Conservation (phyloP, 1,140 invertebrate genomes). For the Cyclargus thomasi region DNA sequence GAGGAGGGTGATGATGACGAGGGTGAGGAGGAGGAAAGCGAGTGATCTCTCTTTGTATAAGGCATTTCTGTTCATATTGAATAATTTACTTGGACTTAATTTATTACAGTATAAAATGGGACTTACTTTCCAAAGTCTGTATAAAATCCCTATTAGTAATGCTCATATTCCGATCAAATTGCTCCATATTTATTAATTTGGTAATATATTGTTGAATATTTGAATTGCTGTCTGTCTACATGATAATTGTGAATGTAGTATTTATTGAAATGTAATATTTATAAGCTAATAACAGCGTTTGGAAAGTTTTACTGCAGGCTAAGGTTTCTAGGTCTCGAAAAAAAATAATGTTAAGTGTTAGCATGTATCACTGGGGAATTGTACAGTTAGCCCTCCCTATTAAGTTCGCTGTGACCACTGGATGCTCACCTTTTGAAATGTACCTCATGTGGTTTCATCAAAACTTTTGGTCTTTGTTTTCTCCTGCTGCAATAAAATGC, state of each 20-base stretch:
- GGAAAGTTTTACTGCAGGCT: constrained; percentile 68
- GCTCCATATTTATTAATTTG: constrained; percentile 5
- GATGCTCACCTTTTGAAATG: constrained; percentile 61
- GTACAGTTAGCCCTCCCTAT: constrained; percentile 74
- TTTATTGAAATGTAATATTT: constrained; percentile 29
- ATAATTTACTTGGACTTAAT: constrained; percentile 76
- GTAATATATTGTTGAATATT: constrained; percentile 14
- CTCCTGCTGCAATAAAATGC: constrained; percentile 47
- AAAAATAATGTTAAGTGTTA: constrained; percentile 73
- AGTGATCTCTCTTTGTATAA: constrained; percentile 68
- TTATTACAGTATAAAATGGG: constrained; percentile 73
- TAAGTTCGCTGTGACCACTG: constrained; percentile 72
- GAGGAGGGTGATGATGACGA: constrained; percentile 70
- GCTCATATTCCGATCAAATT: constrained; percentile 6
- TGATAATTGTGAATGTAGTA: constrained; percentile 14
- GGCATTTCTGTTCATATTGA: constrained; percentile 74
- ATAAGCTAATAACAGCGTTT: constrained; percentile 60
- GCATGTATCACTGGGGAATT: constrained; percentile 72
- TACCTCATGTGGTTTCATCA: constrained; percentile 61
- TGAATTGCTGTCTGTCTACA: constrained; percentile 13
- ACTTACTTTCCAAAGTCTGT: constrained; percentile 73
- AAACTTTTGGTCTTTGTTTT: constrained; percentile 53
- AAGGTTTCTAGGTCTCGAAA: constrained; percentile 62
- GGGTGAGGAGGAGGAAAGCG: constrained; percentile 73
- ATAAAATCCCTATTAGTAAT: constrained; percentile 23